Percentiles rank a stretch among this genome's conserved stretches.
These are phyloP conservation scores for Parambassis ranga DNA, from an alignment of 2,797 vertebrate genomes.

Conservation along the genomic window DNA sequence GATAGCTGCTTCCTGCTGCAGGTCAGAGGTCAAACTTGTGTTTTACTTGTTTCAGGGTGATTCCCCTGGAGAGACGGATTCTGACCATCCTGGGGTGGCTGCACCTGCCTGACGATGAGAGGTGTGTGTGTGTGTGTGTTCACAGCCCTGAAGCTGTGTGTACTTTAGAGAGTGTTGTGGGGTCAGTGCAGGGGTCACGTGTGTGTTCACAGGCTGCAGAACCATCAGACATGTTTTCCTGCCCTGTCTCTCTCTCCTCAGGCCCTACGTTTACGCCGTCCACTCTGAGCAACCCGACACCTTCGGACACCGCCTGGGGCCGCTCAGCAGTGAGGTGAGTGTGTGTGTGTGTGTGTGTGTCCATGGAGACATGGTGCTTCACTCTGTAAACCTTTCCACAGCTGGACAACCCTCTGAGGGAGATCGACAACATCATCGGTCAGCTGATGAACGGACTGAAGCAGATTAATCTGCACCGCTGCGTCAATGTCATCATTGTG, in stretches of 20 bases:
- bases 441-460: constrained; percentile 97
- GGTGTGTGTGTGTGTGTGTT: constrained; percentile 72
- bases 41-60: constrained; percentile 89
- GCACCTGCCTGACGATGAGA: constrained; percentile 86
- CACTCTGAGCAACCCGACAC: constrained; percentile 97
- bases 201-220: too few species aligned
- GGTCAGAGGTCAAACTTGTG: too few species aligned
- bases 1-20: too few species aligned
- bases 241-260: too few species aligned
- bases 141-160: background rate
- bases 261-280: constrained; percentile 94
- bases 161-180: too few species aligned
- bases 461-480: constrained; percentile 94
- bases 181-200: too few species aligned
- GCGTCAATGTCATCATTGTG: constrained; percentile 94
- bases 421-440: constrained; percentile 93
- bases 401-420: constrained; percentile 91
- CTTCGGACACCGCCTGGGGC: constrained; percentile 92
- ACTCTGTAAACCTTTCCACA: too few species aligned
- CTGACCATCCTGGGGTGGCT: constrained; percentile 94
- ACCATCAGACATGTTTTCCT: too few species aligned
- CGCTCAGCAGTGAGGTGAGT: constrained; percentile 92
- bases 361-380: too few species aligned
- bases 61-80: constrained; percentile 91
- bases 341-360: too few species aligned